These are phyloP conservation scores for Pedetes capensis DNA, from an alignment of 2,113 vertebrate genomes.

Conservation along the genomic window DNA sequence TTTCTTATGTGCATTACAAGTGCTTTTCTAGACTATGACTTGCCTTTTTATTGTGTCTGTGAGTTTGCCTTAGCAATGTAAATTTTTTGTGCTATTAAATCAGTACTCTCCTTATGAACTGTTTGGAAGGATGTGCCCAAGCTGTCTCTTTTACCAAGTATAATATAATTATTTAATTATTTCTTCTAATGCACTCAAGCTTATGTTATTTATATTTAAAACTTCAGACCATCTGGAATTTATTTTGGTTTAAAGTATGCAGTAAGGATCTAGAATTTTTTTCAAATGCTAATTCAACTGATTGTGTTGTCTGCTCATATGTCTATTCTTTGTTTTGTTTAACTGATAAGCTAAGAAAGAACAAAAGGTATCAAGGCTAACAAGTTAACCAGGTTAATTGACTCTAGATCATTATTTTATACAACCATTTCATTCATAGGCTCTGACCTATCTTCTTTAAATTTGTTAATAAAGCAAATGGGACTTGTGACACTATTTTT, in stretches of 20 bases:
- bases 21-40: background rate
- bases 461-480: background rate
- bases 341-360: background rate
- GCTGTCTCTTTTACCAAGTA: constrained; percentile 24
- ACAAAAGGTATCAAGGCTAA: background rate
- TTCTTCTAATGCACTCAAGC: constrained; percentile 40
- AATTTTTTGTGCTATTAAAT: background rate
- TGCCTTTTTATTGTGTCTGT: background rate
- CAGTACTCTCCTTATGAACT: background rate
- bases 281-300: constrained; percentile 33
- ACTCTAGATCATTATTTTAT: background rate
- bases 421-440: background rate
- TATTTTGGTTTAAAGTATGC: constrained; percentile 49
- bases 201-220: constrained; percentile 69
- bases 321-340: background rate
- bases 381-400: background rate
- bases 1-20: background rate
- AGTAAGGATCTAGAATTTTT: constrained; percentile 36
- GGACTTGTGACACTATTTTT: background rate
- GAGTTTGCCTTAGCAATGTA: background rate
- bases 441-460: background rate
- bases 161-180: constrained; percentile 51
- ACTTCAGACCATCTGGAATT: constrained; percentile 61
- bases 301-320: background rate
- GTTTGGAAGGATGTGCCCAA: background rate